A percentile compares a stretch with the other conserved stretches of the same genome.
Evolutionary conservation across 1,140 invertebrate species (phyloP).

Genomic region (Drosophila murphyi): DNA sequence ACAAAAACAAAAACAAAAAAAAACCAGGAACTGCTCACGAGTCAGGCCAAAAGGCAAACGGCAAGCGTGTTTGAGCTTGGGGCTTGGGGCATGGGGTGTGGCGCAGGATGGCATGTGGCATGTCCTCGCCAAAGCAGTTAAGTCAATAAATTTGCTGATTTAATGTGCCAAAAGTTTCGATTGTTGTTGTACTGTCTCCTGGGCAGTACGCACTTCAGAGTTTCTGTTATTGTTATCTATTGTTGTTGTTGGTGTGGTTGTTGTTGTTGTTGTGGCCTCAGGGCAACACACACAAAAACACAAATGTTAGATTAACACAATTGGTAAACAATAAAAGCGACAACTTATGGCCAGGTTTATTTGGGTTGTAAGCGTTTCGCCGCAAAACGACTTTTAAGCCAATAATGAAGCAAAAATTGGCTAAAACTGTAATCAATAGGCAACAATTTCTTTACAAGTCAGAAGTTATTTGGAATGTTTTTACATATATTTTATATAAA

Average conservation of each 20-base stretch:
- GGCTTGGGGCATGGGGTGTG: conserved; percentile 24
- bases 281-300: conserved; percentile 31
- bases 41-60: conserved; percentile 51
- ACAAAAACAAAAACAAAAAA: neutral
- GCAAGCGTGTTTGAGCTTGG: neutral
- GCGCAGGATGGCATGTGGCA: conserved; percentile 40
- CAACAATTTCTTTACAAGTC: neutral
- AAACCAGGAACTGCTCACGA: conserved; percentile 16
- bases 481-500: no score
- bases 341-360: conserved; percentile 58
- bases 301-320: conserved; percentile 82
- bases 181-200: conserved; percentile 59
- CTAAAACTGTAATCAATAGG: neutral
- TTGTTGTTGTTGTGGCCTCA: conserved; percentile 16
- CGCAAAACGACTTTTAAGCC: conserved; percentile 1
- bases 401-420: neutral
- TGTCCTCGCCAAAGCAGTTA: conserved; percentile 73
- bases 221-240: conserved; percentile 35
- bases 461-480: no score
- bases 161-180: conserved; percentile 82
- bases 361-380: conserved; percentile 56
- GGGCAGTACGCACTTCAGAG: conserved; percentile 21
- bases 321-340: conserved; percentile 81
- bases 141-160: conserved; percentile 83
- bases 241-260: conserved; percentile 36